A percentile compares a stretch with the other conserved stretches of the same genome.
Conservation (phyloP, 2,113 vertebrate genomes). For the Channa maculata region DNA sequence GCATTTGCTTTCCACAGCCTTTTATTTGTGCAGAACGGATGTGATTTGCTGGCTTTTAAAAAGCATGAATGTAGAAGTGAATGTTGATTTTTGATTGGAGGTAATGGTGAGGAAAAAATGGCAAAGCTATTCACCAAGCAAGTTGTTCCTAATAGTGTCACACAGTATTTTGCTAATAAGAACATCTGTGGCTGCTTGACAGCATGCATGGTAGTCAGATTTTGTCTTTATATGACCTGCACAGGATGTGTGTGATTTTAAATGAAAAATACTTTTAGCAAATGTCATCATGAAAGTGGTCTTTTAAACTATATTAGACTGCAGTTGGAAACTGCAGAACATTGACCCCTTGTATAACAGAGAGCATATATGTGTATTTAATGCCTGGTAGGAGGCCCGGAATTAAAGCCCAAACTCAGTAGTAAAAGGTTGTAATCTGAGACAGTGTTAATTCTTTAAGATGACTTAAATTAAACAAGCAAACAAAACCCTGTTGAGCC, state of each 20-base stretch:
- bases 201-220: background rate
- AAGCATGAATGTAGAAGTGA: constrained; percentile 47
- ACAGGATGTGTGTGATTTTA: background rate
- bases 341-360: constrained; percentile 8
- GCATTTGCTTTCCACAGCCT: constrained; percentile 17
- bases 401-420: constrained; percentile 33
- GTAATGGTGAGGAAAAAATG: constrained; percentile 12
- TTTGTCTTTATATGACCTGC: background rate
- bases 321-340: background rate
- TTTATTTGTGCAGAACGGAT: constrained; percentile 27
- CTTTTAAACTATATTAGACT: background rate
- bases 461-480: constrained; percentile 63
- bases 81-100: constrained; percentile 33
- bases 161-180: background rate
- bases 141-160: background rate
- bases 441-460: constrained; percentile 67
- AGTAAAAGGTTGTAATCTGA: constrained; percentile 58
- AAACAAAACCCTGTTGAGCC: constrained; percentile 39
- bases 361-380: constrained; percentile 19
- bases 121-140: background rate
- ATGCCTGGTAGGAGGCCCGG: background rate
- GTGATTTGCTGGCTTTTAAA: constrained; percentile 29
- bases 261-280: background rate
- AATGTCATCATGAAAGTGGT: background rate
- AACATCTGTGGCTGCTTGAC: background rate